Conservation (phyloP, 2,888 invertebrate species). For the Hydrotaea cyrtoneurina region DNA sequence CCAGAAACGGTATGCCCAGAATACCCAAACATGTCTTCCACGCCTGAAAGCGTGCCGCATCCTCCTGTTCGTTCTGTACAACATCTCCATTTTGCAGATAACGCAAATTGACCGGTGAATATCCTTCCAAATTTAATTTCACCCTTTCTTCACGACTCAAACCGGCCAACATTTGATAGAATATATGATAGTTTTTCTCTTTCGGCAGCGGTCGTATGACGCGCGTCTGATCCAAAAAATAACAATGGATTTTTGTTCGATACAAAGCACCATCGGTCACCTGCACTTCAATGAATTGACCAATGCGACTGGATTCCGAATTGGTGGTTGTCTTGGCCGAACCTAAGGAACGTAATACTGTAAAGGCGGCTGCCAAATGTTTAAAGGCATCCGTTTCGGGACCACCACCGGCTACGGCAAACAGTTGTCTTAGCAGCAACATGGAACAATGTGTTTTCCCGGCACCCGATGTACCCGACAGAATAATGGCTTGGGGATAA, state of each 20-base stretch:
- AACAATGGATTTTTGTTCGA: constrained; percentile 97
- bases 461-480: constrained; percentile 94
- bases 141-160: constrained; percentile 91
- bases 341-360: constrained; percentile 94
- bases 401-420: constrained; percentile 96
- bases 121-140: constrained; percentile 93
- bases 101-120: constrained; percentile 89
- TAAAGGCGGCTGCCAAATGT: constrained; percentile 96
- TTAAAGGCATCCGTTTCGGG: constrained; percentile 98
- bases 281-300: constrained; percentile 97
- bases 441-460: constrained; percentile 97
- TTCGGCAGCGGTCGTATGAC: constrained; percentile 92
- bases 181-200: constrained; percentile 98
- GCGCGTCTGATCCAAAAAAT: constrained; percentile 95
- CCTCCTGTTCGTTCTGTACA: constrained; percentile 87
- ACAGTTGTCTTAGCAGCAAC: constrained; percentile 93
- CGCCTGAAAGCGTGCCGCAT: constrained; percentile 90
- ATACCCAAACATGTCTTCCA: constrained; percentile 96
- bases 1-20: constrained; percentile 95
- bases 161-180: constrained; percentile 97
- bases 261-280: constrained; percentile 97
- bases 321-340: constrained; percentile 95
- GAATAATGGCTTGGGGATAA: constrained; percentile 96
- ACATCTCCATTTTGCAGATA: constrained; percentile 90
- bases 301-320: constrained; percentile 96